Percentiles rank a stretch among this genome's conserved stretches.
Conservation (phyloP, 2,888 invertebrate species). For the Leptopilina syphax region DNA sequence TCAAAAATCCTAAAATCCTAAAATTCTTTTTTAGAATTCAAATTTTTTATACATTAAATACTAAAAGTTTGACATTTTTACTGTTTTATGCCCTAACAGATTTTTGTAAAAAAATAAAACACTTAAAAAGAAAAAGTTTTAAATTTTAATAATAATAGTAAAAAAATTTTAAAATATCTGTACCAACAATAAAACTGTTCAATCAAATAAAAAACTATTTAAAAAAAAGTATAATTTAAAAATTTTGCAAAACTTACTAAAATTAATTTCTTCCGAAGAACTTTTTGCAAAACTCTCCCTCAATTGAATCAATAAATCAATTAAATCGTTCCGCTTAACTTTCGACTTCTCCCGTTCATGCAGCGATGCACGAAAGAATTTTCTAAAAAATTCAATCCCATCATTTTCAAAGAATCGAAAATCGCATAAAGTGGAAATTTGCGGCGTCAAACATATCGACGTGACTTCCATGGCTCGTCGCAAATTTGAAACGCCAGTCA, state of each 20-base stretch:
- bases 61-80: too few species aligned
- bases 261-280: neutral
- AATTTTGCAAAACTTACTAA: neutral
- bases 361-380: neutral
- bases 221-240: neutral
- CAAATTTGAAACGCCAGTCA: neutral
- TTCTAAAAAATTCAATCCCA: constrained; percentile 26
- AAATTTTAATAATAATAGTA: too few species aligned
- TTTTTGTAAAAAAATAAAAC: too few species aligned
- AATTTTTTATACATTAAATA: too few species aligned
- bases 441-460: neutral
- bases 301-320: neutral
- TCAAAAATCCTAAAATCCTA: too few species aligned
- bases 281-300: neutral
- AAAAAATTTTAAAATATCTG: too few species aligned
- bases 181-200: neutral
- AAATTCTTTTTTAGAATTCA: too few species aligned
- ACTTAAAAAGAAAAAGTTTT: too few species aligned
- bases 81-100: too few species aligned
- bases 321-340: constrained; percentile 8
- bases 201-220: neutral
- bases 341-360: neutral
- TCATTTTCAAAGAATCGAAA: constrained; percentile 11
- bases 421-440: neutral
- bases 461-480: constrained; percentile 18